Conservation (phyloP, 2,797 vertebrate species). For the Chromobotia macracanthus region DNA sequence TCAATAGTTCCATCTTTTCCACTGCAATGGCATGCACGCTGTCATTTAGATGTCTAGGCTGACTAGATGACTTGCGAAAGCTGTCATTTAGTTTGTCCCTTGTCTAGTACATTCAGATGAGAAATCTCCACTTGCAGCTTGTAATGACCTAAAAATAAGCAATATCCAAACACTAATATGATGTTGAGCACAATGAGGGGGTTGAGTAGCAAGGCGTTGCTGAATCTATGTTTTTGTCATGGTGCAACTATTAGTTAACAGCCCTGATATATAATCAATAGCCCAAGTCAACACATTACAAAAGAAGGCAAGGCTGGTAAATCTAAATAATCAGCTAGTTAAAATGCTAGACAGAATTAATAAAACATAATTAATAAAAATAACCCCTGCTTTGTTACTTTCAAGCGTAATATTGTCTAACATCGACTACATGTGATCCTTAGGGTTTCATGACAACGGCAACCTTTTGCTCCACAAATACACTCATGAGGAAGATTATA, state of each 20-base stretch:
- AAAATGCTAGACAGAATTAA: neutral
- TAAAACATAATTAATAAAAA: neutral
- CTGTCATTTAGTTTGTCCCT: neutral
- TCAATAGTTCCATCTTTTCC: slow-evolving; percentile 12
- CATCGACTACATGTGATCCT: neutral
- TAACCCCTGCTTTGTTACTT: neutral
- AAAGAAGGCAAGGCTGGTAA: neutral
- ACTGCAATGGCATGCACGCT: slow-evolving; percentile 1
- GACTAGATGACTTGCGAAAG: neutral
- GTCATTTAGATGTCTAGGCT: slow-evolving; percentile 8
- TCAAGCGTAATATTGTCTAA: neutral
- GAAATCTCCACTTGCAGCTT: neutral
- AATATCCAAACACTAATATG: neutral
- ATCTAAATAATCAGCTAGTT: slow-evolving; percentile 7
- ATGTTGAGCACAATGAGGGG: neutral
- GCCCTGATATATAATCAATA: slow-evolving; percentile 15
- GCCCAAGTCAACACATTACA: neutral
- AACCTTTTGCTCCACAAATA: slow-evolving; percentile 23
- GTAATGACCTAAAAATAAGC: neutral
- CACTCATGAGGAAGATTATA: neutral
- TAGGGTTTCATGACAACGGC: slow-evolving; percentile 25
- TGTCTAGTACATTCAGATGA: neutral
- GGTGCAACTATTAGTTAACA: slow-evolving; percentile 24
- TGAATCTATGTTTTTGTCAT: slow-evolving; percentile 17
- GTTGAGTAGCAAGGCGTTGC: neutral